Percentiles rank a stretch among this genome's conserved stretches.
These are phyloP conservation scores for Meriones psammophilus DNA, from an alignment of 2,797 vertebrate species.

Conservation along the genomic window DNA sequence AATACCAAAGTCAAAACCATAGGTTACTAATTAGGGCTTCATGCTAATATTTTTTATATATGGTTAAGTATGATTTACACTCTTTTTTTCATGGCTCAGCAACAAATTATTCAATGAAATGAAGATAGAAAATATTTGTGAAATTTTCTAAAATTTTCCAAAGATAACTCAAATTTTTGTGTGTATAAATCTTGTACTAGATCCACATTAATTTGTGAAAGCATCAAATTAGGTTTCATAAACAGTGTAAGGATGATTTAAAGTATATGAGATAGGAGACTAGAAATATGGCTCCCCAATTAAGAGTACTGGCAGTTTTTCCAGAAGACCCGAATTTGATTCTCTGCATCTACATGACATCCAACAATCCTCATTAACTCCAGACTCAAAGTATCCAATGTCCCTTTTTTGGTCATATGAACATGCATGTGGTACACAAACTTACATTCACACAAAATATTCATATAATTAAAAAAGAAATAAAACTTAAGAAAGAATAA, in stretches of 20 bases:
- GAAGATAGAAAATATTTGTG: neutral
- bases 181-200: neutral
- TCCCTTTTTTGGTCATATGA: neutral
- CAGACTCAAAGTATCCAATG: neutral
- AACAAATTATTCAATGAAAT: neutral
- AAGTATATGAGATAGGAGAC: neutral
- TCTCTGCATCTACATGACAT: neutral
- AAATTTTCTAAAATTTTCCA: neutral
- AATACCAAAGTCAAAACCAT: neutral
- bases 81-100: neutral
- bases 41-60: neutral
- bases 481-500: neutral
- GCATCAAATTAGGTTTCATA: neutral
- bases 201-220: neutral
- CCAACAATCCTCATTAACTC: neutral
- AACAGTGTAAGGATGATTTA: neutral
- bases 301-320: neutral
- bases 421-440: neutral
- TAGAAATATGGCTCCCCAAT: neutral
- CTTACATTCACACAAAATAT: neutral
- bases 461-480: neutral
- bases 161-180: neutral
- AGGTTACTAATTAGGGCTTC: neutral
- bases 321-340: neutral
- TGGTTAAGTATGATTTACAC: neutral